phyloP scores from a whole-genome alignment of 1,140 invertebrate species.

The Dermatophagoides farinae region DNA sequence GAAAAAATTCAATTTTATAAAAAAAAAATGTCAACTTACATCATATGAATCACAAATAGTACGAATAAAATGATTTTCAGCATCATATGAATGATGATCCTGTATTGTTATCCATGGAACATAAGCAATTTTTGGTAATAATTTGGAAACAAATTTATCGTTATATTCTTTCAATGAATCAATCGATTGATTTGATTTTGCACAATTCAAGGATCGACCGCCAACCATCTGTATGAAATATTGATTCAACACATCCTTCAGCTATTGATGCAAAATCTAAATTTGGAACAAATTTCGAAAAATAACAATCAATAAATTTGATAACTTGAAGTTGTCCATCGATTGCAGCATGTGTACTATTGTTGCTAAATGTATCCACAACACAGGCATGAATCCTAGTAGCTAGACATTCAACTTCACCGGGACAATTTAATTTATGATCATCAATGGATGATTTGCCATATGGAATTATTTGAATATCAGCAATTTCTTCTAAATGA shows the following conservation, averaged over 20 bases:
- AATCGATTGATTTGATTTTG: not conserved
- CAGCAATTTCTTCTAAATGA: constrained; percentile 10
- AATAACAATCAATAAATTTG: constrained; percentile 12
- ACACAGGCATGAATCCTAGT: constrained; percentile 10
- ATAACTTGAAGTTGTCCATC: constrained; percentile 10
- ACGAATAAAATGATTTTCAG: constrained; percentile 12
- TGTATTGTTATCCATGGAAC: constrained; percentile 13
- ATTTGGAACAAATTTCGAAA: not conserved
- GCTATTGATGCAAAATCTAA: not conserved
- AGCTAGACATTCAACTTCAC: constrained; percentile 1
- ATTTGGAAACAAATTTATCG: not conserved
- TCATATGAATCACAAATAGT: constrained; percentile 13
- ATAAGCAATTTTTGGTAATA: constrained; percentile 10
- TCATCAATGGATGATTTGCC: not conserved
- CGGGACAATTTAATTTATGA: not conserved
- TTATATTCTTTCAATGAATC: not conserved
- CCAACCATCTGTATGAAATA: not conserved
- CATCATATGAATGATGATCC: not conserved
- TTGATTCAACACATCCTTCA: not conserved
- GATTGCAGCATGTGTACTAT: constrained; percentile 12
- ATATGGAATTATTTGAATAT: constrained; percentile 11
- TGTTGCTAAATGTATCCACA: not conserved
- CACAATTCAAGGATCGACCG: not conserved
- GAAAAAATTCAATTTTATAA: not conserved
- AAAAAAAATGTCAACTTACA: not conserved